Percentiles rank a stretch among this genome's conserved stretches.
Conservation (phyloP, 2,113 vertebrate species). For the Xyliphius kryptos region DNA sequence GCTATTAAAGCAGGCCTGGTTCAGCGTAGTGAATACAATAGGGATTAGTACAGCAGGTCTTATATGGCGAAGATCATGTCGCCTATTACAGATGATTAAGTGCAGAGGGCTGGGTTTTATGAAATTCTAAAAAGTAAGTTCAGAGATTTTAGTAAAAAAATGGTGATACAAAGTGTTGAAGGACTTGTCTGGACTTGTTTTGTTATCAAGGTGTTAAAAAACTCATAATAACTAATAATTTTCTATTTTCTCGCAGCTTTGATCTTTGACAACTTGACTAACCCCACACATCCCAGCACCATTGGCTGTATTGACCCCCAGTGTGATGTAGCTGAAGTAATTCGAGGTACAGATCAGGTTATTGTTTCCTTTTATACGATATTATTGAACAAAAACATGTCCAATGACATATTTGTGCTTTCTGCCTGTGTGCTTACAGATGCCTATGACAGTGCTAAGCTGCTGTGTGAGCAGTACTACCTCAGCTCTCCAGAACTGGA, state of each 20-base stretch:
- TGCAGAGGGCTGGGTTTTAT: too few relatives aligned
- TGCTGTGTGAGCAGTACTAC: slow-evolving; percentile 83
- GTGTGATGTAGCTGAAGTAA: slow-evolving; percentile 72
- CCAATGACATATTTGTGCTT: not conserved
- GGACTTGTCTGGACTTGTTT: not conserved
- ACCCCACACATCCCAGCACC: slow-evolving; percentile 75
- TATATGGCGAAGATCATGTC: too few relatives aligned
- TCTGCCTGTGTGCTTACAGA: slow-evolving; percentile 52
- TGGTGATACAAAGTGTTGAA: too few relatives aligned
- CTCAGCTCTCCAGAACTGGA: slow-evolving; percentile 76
- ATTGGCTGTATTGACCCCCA: slow-evolving; percentile 81
- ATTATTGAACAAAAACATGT: too few relatives aligned
- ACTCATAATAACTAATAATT: not conserved
- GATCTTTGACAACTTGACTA: slow-evolving; percentile 74
- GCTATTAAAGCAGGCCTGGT: too few relatives aligned
- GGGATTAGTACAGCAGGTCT: too few relatives aligned
- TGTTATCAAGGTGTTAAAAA: not conserved
- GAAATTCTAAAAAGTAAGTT: too few relatives aligned
- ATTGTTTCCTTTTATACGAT: not conserved
- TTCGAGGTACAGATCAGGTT: slow-evolving; percentile 60
- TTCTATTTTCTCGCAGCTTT: slow-evolving; percentile 56
- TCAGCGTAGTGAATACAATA: too few relatives aligned
- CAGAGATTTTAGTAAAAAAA: too few relatives aligned
- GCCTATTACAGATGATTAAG: too few relatives aligned
- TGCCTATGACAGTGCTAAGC: slow-evolving; percentile 78